Percentiles rank a stretch among this genome's conserved stretches.
phyloP scores from a whole-genome alignment of 2,113 vertebrate species.

The Alaudala cheleensis region DNA sequence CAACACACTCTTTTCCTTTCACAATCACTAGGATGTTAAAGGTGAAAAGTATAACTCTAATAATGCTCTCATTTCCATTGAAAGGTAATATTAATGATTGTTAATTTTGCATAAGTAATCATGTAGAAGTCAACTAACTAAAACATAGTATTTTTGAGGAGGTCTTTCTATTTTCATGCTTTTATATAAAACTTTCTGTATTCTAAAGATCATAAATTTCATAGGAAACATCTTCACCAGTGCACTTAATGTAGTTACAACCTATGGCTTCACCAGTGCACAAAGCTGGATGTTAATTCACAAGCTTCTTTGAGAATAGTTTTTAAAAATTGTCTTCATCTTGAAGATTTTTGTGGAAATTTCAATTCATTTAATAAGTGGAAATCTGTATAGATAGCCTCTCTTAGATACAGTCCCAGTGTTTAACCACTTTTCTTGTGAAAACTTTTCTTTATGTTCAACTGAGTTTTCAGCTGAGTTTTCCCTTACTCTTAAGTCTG shows the following conservation, averaged over 20 bases:
- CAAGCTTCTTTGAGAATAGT: background rate
- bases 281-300: background rate
- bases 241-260: background rate
- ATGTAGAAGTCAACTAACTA: background rate
- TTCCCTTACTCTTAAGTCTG: background rate
- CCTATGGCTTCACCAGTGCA: background rate
- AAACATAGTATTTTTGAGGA: background rate
- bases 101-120: background rate
- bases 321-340: background rate
- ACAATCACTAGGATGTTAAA: background rate
- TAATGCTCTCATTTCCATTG: background rate
- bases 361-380: background rate
- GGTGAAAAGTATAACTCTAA: background rate
- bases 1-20: background rate
- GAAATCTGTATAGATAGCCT: background rate
- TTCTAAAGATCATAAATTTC: background rate
- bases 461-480: background rate
- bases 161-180: background rate
- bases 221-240: background rate
- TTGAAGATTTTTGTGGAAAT: background rate
- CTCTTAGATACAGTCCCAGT: background rate
- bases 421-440: background rate
- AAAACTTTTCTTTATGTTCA: background rate
- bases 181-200: background rate
- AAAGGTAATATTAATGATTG: background rate